Percentiles rank a stretch among this genome's conserved stretches.
phyloP scores from a whole-genome alignment of 2,113 vertebrate species.

The Pycnonotus jocosus region DNA sequence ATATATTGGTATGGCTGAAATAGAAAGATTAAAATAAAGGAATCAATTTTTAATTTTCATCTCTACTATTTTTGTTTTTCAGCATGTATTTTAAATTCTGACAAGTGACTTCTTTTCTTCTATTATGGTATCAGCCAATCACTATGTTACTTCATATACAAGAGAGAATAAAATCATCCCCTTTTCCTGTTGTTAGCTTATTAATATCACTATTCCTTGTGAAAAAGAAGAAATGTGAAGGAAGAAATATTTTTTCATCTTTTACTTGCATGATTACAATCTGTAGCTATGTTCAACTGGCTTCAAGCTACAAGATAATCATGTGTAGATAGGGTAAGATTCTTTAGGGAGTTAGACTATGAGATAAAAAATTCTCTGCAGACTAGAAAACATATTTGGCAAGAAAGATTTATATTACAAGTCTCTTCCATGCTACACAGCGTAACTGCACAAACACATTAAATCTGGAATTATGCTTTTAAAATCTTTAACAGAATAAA shows the following conservation, averaged over 20 bases:
- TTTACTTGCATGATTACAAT: background rate
- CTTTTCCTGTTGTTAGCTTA: slow-evolving; percentile 15
- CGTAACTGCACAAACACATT: background rate
- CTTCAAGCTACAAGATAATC: slow-evolving; percentile 42
- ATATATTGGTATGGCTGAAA: background rate
- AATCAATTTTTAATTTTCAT: slow-evolving; percentile 14
- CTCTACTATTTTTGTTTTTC: background rate
- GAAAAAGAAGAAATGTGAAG: background rate
- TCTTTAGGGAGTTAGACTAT: slow-evolving; percentile 13
- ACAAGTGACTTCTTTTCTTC: background rate
- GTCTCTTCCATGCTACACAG: background rate
- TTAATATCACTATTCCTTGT: background rate
- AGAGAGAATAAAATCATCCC: slow-evolving; percentile 1
- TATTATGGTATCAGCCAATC: background rate
- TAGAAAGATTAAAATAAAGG: background rate
- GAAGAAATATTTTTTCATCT: background rate
- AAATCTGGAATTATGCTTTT: background rate
- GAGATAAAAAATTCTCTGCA: background rate
- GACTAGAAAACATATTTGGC: slow-evolving; percentile 19
- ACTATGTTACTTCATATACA: background rate
- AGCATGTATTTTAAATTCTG: background rate
- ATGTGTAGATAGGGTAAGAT: slow-evolving; percentile 2
- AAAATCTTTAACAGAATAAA: background rate
- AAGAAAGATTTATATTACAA: slow-evolving; percentile 39
- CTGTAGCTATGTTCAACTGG: background rate